A percentile compares a stretch with the other conserved stretches of the same genome.
These are phyloP conservation scores for Caranx ignobilis DNA, from an alignment of 2,113 vertebrate species.

Conservation along the genomic window DNA sequence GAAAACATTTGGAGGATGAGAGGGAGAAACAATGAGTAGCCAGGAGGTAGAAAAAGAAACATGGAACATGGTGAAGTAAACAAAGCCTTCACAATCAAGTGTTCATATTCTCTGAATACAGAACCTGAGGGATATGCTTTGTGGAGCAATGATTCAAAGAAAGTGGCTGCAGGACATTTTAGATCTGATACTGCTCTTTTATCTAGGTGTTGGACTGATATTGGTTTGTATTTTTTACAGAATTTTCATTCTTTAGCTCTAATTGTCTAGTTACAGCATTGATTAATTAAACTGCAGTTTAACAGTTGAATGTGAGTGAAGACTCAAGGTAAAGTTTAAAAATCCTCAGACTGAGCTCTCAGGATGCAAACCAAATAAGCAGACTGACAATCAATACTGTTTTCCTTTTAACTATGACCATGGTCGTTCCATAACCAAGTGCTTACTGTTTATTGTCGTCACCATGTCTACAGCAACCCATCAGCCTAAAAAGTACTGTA, in stretches of 20 bases:
- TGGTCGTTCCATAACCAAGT: too few species aligned
- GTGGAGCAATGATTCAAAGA: slow-evolving; percentile 10
- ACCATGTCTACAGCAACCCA: neutral
- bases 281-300: too few species aligned
- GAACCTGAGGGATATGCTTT: slow-evolving; percentile 4
- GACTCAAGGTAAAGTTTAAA: too few species aligned
- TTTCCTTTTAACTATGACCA: too few species aligned
- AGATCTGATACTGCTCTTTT: slow-evolving; percentile 1
- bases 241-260: neutral
- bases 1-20: slow-evolving; percentile 57
- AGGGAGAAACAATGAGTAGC: slow-evolving; percentile 53
- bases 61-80: slow-evolving; percentile 47
- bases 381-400: too few species aligned
- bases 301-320: too few species aligned
- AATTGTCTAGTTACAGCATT: too few species aligned
- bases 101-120: slow-evolving; percentile 14
- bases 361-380: too few species aligned
- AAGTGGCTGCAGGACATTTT: slow-evolving; percentile 1
- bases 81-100: slow-evolving; percentile 41
- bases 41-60: slow-evolving; percentile 54
- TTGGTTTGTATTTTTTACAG: neutral
- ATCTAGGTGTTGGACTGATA: neutral
- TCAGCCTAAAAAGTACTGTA: too few species aligned
- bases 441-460: too few species aligned
- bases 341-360: too few species aligned